Percentiles rank a stretch among this genome's conserved stretches.
Evolutionary conservation across 2,113 vertebrate genomes (phyloP).

Genomic region (human (Homo sapiens)): DNA sequence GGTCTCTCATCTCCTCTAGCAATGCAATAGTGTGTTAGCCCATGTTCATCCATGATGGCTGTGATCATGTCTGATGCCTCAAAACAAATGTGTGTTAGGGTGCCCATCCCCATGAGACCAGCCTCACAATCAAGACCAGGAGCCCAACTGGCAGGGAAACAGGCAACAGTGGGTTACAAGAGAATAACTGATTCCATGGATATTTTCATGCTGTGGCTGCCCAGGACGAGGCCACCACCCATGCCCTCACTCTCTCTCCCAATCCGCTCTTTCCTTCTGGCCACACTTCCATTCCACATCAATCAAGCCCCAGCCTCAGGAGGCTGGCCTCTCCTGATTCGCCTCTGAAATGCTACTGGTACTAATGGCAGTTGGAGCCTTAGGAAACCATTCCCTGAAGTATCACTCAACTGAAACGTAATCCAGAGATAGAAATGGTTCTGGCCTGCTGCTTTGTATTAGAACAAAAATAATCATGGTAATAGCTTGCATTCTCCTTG

Average conservation of each 20-base stretch:
- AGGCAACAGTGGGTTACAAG: not conserved
- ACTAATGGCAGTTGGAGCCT: constrained; percentile 3
- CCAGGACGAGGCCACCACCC: not conserved
- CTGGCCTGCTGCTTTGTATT: constrained; percentile 52
- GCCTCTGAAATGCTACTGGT: constrained; percentile 52
- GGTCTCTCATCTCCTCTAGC: not conserved
- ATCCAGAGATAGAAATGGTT: constrained; percentile 61
- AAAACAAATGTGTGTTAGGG: not conserved
- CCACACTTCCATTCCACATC: not conserved
- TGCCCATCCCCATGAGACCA: not conserved
- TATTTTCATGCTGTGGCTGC: not conserved
- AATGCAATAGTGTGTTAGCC: not conserved
- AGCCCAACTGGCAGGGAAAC: not conserved
- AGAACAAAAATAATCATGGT: constrained; percentile 69
- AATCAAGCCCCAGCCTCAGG: not conserved
- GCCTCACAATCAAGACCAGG: not conserved
- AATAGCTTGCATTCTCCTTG: constrained; percentile 64
- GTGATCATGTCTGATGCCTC: not conserved
- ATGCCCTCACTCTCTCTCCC: not conserved
- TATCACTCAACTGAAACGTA: constrained; percentile 50
- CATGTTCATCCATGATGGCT: not conserved
- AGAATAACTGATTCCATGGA: not conserved
- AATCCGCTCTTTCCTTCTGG: not conserved
- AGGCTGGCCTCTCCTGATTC: not conserved
- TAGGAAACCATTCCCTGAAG: constrained; percentile 54